These are phyloP conservation scores for Oreochromis tanganicae DNA, from an alignment of 2,113 vertebrate genomes.

Conservation along the genomic window DNA sequence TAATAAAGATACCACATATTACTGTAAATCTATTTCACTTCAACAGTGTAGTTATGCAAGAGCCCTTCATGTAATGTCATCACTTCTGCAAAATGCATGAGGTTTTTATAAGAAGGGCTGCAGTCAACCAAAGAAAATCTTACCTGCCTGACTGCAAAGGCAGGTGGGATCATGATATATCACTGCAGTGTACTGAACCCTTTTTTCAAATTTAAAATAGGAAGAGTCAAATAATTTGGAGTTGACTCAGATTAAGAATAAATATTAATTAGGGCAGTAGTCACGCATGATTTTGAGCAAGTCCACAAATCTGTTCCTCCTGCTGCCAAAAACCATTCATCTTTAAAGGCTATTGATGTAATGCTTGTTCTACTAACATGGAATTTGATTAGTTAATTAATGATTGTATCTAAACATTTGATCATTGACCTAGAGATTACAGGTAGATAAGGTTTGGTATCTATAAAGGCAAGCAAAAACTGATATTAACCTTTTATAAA, in stretches of 20 bases:
- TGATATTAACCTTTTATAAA: neutral
- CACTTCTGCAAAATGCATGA: neutral
- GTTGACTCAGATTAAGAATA: neutral
- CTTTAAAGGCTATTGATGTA: neutral
- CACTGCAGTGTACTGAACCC: neutral
- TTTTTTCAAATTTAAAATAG: neutral
- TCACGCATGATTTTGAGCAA: neutral
- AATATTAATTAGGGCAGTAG: neutral
- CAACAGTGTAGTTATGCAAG: neutral
- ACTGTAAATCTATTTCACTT: constrained; percentile 6
- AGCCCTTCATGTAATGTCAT: neutral
- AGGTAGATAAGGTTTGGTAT: neutral
- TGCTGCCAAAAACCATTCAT: neutral
- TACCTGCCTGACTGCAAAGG: neutral
- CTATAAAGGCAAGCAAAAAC: neutral
- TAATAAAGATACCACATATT: neutral
- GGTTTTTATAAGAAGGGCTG: neutral
- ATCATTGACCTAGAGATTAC: neutral
- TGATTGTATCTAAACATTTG: neutral
- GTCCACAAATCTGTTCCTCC: neutral
- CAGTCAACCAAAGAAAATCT: neutral
- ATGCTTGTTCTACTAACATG: neutral
- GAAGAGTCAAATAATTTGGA: neutral
- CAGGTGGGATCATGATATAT: neutral
- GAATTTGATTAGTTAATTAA: neutral